These are phyloP conservation scores for Paramuricea clavata DNA, from an alignment of 92 coral and sea anemone species.

Conservation along the genomic window DNA sequence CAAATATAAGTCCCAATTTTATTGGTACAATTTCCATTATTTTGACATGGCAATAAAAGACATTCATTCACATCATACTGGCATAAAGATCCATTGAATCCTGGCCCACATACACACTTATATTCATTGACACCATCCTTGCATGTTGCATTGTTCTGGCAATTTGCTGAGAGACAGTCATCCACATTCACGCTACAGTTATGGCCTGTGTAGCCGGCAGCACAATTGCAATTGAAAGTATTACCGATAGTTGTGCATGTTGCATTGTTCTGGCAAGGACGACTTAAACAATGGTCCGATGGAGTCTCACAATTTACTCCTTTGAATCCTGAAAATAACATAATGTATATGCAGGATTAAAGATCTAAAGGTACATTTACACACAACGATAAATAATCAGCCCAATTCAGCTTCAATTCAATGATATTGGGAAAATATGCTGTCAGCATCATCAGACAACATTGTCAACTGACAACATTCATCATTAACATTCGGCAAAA, in stretches of 20 bases:
- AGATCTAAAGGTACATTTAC: no score
- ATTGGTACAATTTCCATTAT: constrained; percentile 26
- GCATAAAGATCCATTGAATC: constrained; percentile 77
- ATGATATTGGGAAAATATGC: no score
- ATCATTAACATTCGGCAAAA: no score
- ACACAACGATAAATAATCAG: no score
- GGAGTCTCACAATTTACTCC: constrained; percentile 44
- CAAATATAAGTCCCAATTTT: constrained; percentile 21
- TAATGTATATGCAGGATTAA: no score
- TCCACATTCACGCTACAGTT: constrained; percentile 79
- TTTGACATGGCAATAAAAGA: background rate
- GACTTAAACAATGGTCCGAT: constrained; percentile 47
- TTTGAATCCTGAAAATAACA: background rate
- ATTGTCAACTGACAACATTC: no score
- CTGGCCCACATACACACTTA: constrained; percentile 72
- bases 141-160: constrained; percentile 77
- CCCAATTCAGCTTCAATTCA: no score
- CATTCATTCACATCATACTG: constrained; percentile 78
- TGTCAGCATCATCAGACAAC: no score
- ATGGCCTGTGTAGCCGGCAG: constrained; percentile 77
- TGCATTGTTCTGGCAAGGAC: constrained; percentile 58
- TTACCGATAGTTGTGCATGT: background rate
- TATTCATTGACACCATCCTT: constrained; percentile 66
- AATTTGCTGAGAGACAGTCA: constrained; percentile 78
- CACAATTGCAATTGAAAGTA: constrained; percentile 75